Percentiles rank a stretch among this genome's conserved stretches.
Evolutionary conservation across 2,888 invertebrate species (phyloP).

Genomic region (Gisinianus flammeolus): DNA sequence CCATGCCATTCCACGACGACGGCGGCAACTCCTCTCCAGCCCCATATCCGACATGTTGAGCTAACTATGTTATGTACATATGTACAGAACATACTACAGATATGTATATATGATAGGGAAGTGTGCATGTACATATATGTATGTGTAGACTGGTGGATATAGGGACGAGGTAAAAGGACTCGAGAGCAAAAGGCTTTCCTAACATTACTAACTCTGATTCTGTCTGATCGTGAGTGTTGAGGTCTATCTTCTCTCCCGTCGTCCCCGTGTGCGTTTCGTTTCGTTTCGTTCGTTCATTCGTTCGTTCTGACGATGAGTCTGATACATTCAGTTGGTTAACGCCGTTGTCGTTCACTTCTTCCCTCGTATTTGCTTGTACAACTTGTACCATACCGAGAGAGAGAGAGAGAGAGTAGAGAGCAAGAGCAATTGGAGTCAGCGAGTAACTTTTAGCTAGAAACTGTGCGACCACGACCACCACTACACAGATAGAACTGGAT

Average conservation of each 20-base stretch:
- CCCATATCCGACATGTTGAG: too few relatives aligned
- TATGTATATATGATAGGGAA: too few relatives aligned
- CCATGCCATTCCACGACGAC: too few relatives aligned
- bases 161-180: not conserved
- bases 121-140: too few relatives aligned
- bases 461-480: not conserved
- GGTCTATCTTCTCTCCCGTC: not conserved
- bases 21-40: too few relatives aligned
- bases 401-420: too few relatives aligned
- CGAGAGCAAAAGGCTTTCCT: not conserved
- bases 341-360: not conserved
- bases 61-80: not conserved
- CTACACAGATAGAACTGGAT: not conserved
- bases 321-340: not conserved
- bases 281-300: too few relatives aligned
- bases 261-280: not conserved
- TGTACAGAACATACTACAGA: too few relatives aligned
- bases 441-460: constrained; percentile 17
- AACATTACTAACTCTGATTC: not conserved
- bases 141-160: too few relatives aligned
- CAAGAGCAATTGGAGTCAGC: not conserved
- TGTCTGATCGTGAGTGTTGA: too few relatives aligned
- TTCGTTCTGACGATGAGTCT: too few relatives aligned
- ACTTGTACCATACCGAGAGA: too few relatives aligned
- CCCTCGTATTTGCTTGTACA: not conserved